These are phyloP conservation scores for Sinocyclocheilus maitianheensis DNA, from an alignment of 2,113 vertebrate species.

Conservation along the genomic window DNA sequence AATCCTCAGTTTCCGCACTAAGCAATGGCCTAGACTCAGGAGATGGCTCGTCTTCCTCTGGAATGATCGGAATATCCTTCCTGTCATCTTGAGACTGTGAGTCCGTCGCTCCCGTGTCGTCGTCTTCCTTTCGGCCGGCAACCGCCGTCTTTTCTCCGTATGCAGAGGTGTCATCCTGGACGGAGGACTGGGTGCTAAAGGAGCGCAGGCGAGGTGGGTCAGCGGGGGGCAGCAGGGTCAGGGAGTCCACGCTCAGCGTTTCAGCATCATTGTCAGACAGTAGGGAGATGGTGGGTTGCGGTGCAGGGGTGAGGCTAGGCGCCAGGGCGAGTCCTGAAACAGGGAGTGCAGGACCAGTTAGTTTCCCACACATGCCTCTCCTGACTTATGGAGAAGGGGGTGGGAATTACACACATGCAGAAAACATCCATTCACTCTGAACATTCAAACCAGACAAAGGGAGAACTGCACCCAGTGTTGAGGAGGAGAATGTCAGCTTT, in stretches of 20 bases:
- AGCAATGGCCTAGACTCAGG: background rate
- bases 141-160: background rate
- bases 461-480: background rate
- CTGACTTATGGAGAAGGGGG: constrained; percentile 30
- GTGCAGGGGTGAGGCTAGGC: constrained; percentile 91
- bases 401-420: background rate
- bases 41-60: background rate
- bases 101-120: background rate
- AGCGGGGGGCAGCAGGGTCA: constrained; percentile 88
- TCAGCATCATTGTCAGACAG: constrained; percentile 83
- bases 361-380: constrained; percentile 15
- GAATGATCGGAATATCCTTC: background rate
- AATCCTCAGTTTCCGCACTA: background rate
- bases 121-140: background rate
- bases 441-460: background rate
- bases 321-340: constrained; percentile 75
- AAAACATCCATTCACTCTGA: background rate
- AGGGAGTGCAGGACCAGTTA: constrained; percentile 47
- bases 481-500: background rate
- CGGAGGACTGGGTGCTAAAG: constrained; percentile 63
- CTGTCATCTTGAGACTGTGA: background rate
- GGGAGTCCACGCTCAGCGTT: constrained; percentile 86
- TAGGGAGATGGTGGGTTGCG: constrained; percentile 93
- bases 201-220: constrained; percentile 81
- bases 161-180: constrained; percentile 56